phyloP scores from a whole-genome alignment of 2,113 vertebrate genomes.

The Sminthopsis crassicaudata region DNA sequence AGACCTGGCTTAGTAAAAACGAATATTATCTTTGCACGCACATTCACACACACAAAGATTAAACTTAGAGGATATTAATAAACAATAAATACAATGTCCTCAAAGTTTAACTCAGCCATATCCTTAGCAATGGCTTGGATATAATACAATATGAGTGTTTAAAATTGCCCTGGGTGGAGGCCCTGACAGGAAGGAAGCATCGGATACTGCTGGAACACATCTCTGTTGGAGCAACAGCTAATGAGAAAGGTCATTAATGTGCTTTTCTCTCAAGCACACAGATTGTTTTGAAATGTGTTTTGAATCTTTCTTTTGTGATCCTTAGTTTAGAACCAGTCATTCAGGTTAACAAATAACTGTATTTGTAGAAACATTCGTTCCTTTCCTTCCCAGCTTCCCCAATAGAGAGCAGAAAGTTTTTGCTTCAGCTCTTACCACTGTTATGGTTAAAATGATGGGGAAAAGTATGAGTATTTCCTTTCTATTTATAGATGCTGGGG shows the following conservation, averaged over 20 bases:
- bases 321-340: conserved; percentile 46
- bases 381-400: background rate
- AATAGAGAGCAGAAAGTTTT: conserved; percentile 18
- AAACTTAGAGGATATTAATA: conserved; percentile 7
- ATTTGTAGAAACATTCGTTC: background rate
- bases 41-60: background rate
- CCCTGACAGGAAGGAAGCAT: conserved; percentile 79
- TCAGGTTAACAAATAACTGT: background rate
- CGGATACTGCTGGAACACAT: conserved; percentile 80
- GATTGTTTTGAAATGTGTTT: conserved; percentile 71
- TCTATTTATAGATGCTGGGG: conserved; percentile 11
- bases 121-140: conserved; percentile 54
- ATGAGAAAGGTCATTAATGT: conserved; percentile 79
- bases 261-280: conserved; percentile 67
- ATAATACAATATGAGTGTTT: conserved; percentile 67
- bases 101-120: conserved; percentile 29
- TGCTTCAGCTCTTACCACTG: conserved; percentile 33
- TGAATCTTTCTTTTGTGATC: conserved; percentile 60
- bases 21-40: background rate
- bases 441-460: conserved; percentile 49
- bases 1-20: background rate
- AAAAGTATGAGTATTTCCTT: conserved; percentile 52
- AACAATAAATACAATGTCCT: conserved; percentile 50
- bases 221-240: conserved; percentile 80
- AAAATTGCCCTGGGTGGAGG: conserved; percentile 75